Evolutionary conservation across 1,140 invertebrate species (phyloP), one percentile per base, ranked within the genome.

Genomic region (Ylistrum balloti): DNA sequence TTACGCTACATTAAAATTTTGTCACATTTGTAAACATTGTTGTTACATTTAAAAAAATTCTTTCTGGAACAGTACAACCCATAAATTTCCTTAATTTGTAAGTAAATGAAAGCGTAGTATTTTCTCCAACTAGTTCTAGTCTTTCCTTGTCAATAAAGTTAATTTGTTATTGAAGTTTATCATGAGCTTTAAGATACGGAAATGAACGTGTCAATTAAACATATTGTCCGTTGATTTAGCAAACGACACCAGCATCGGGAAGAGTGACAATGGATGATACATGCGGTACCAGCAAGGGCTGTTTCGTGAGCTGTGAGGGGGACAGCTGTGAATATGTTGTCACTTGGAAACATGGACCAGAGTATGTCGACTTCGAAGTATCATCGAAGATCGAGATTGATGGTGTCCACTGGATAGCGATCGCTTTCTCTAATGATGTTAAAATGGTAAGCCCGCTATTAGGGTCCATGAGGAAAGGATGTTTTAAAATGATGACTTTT

Each of bases 221-320:
- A 33, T 45, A 33, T 32, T 35, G n/a, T 5, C 20, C 17, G 33
- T 41, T 5, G 88, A 20, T 91, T 90, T 48, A 32, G 22, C 85
- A 88, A 88, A 32, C 87, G 22, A 34, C 87, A 20, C 56, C 88
- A 9, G 34, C 32, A 32, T 22, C 45, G 41, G 32, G 74, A 33
- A 33, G 32, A 22, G 2, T 92, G 45, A 13, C 22, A 17, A 41
- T 87, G 35, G 93, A 93, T 33, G 3, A 87, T 0, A 97, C 97
- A 15, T 99, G 98, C 94, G 97, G 97, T 0, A 94, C 96, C 10
- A 97, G 96, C 0, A 98, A 98, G 96, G 97, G 97, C 86, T 99
- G 98, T 95, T 98, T 98, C 94, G 98, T 96, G n/a, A 97, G 97
- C 86, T 99, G 98, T 93, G 94, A 98, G 3, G 94, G 93, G 20